Evolutionary conservation across 1,140 invertebrate genomes (phyloP).

Genomic region (Drosophila mauritiana): DNA sequence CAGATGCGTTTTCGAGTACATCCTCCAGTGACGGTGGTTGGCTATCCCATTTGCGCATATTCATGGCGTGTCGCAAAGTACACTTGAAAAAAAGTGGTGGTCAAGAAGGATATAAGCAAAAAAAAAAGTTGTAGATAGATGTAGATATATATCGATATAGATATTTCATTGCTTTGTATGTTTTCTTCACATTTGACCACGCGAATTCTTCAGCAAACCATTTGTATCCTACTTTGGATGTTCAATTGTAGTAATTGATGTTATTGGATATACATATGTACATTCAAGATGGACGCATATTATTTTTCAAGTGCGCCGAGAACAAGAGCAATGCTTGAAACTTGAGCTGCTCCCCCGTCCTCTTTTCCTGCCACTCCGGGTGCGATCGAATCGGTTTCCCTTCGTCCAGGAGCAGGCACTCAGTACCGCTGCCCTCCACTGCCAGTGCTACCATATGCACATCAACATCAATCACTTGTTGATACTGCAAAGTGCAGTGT

Average conservation of each 20-base stretch:
- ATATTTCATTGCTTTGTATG: neutral
- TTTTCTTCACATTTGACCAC: neutral
- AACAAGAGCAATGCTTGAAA: constrained; percentile 17
- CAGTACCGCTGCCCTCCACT: neutral
- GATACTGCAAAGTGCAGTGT: constrained; percentile 39
- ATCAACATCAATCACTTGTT: constrained; percentile 74
- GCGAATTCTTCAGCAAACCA: neutral
- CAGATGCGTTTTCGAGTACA: constrained; percentile 65
- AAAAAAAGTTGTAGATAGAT: neutral
- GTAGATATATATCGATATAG: no score
- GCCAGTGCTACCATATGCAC: no score
- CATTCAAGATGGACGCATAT: neutral
- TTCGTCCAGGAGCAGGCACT: neutral
- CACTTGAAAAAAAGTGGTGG: constrained; percentile 8
- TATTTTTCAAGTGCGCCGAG: constrained; percentile 10
- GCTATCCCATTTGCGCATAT: constrained; percentile 40
- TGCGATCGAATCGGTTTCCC: constrained; percentile 7
- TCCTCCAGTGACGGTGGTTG: constrained; percentile 42
- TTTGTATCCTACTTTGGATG: no score
- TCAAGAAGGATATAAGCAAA: neutral
- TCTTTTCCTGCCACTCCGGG: constrained; percentile 6
- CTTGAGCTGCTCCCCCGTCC: constrained; percentile 16
- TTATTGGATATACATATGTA: no score
- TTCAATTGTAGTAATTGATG: no score
- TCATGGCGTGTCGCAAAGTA: constrained; percentile 28